Base-by-base conservation (phyloP, 1,140 invertebrate species). In the Branchinecta lindahli region DNA sequence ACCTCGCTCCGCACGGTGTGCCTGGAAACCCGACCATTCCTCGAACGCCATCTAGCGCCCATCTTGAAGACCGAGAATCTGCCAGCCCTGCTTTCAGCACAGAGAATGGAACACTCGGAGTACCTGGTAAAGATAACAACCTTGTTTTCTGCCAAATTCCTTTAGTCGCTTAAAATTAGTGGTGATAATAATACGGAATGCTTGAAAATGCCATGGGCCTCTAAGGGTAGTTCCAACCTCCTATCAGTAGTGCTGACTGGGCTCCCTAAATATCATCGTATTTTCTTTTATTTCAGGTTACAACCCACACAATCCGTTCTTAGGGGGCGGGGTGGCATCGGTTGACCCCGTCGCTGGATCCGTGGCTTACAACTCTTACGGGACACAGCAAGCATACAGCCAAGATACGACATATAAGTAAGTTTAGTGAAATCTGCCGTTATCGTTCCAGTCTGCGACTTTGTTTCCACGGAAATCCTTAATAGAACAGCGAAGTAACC, bases 1-100 rank as follows among this genome's bases (percentile, higher is more conserved):
- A 94, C 78, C 82, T 96, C 74, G 94, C 93, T 18, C 94, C 94
- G 0, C 93, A 96, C 77, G 94, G 94, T 8, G 94, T 98, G 20
- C 94, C 94, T n/a, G 91, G 91, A 74, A 92, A 91, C 81, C 91
- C 90, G 0, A 88, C 90, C 0, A 88, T 96, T 75, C 91, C 92
- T 0, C 83, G 92, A 70, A 91, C 92, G 33, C 81, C 94, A 7
- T 95, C 92, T 70, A 93, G 89, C 74, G 87, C 84, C 67, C 84
- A 88, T 73, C 81, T 91, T 45, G 86, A 89, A 73, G 89, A 90
- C 18, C 12, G 52, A 61, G 52, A 61, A 20, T 61, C 52, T 20
- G 18, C 18, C 12, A 61, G 52, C 52, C 52, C 52, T 61, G 18
- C 12, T 12, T 61, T 15, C 52, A 61, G 12, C 12, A 15, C 52